These are phyloP conservation scores for Crypturellus undulatus DNA, from an alignment of 2,113 vertebrate species.

Conservation along the genomic window DNA sequence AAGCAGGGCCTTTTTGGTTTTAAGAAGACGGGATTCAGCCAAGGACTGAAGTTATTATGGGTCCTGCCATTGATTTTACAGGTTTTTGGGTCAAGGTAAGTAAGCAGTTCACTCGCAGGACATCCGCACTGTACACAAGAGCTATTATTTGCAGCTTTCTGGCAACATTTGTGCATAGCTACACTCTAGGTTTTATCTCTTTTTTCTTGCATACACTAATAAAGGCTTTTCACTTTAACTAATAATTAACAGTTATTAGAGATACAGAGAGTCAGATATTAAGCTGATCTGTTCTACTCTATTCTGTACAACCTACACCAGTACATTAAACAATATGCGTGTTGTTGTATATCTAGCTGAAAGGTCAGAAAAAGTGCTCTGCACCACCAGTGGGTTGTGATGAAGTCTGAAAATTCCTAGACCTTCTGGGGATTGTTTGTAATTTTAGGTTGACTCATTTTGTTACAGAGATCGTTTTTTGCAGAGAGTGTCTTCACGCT, in stretches of 20 bases:
- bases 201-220: neutral
- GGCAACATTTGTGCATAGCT: neutral
- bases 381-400: neutral
- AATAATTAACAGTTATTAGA: neutral
- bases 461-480: neutral
- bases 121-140: fast-evolving
- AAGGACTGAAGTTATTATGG: neutral
- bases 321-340: no score
- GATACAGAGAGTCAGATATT: neutral
- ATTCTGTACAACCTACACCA: neutral
- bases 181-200: neutral
- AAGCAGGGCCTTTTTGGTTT: neutral
- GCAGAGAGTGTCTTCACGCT: neutral
- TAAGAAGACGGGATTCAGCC: neutral
- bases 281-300: neutral
- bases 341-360: neutral
- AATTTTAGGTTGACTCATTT: neutral
- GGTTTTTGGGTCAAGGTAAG: neutral
- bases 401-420: neutral
- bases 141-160: neutral
- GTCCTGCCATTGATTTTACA: neutral
- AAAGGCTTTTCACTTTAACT: neutral
- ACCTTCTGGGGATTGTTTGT: neutral
- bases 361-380: neutral
- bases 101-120: neutral